phyloP scores from a whole-genome alignment of 2,797 vertebrate species.

The Myoxocephalus aenaeus region DNA sequence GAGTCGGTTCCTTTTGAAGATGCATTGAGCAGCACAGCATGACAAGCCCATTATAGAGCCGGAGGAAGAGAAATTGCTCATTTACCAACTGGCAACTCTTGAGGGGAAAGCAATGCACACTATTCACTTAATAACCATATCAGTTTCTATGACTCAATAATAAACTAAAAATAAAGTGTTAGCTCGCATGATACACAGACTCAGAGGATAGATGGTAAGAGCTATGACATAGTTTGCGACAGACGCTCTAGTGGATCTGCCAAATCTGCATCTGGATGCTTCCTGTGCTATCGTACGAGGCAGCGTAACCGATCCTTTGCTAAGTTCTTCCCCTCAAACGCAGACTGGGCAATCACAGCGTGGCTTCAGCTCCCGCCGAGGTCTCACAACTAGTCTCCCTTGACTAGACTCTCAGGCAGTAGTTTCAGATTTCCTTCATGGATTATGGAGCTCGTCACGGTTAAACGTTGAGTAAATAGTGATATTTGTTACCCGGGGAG shows the following conservation, averaged over 20 bases:
- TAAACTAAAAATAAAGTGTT: constrained; percentile 36
- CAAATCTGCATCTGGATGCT: background rate
- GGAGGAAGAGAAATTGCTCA: constrained; percentile 68
- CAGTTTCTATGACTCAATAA: constrained; percentile 52
- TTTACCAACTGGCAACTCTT: constrained; percentile 65
- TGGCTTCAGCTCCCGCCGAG: background rate
- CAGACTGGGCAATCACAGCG: background rate
- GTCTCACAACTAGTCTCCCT: background rate
- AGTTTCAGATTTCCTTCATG: background rate
- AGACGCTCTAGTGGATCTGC: background rate
- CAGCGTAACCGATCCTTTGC: background rate
- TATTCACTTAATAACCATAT: constrained; percentile 56
- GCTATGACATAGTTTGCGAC: background rate
- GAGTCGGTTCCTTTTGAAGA: constrained; percentile 83
- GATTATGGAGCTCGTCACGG: background rate
- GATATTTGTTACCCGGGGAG: background rate
- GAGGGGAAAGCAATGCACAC: constrained; percentile 55
- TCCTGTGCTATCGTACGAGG: background rate
- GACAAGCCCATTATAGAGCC: constrained; percentile 78
- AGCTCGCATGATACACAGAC: background rate
- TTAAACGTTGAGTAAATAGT: background rate
- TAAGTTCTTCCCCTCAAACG: background rate
- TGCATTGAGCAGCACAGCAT: constrained; percentile 79
- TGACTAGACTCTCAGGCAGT: background rate
- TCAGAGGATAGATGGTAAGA: background rate